Evolutionary conservation across 2,113 vertebrate genomes (phyloP).

Genomic region (Echinops telfairi): DNA sequence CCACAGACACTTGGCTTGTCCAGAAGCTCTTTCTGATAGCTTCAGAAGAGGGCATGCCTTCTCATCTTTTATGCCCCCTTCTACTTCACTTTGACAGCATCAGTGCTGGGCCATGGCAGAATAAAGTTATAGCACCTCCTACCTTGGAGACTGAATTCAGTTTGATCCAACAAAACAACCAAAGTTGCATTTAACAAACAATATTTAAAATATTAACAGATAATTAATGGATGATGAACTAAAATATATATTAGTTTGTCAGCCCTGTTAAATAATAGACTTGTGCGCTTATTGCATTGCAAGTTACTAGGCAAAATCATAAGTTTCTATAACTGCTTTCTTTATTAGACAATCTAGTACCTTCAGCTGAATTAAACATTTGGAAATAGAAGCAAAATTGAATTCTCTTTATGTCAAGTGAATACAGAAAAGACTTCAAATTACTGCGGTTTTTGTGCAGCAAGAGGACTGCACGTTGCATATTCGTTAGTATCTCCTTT

Average conservation of each 20-base stretch:
- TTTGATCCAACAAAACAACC: slow-evolving; percentile 6
- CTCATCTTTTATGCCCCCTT: too few species aligned
- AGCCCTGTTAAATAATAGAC: neutral
- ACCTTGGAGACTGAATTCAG: slow-evolving; percentile 9
- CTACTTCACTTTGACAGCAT: neutral
- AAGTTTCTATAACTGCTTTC: slow-evolving; percentile 5
- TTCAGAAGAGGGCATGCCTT: too few species aligned
- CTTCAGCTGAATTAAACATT: slow-evolving; percentile 42
- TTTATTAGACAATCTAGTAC: slow-evolving; percentile 26
- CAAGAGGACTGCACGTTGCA: neutral
- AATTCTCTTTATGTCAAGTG: slow-evolving; percentile 21
- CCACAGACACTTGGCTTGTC: neutral
- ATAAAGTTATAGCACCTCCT: slow-evolving; percentile 1
- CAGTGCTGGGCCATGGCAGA: neutral
- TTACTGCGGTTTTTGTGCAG: slow-evolving; percentile 30
- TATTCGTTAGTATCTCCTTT: neutral
- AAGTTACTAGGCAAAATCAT: slow-evolving; percentile 31
- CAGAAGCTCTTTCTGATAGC: neutral
- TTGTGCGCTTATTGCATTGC: slow-evolving; percentile 37
- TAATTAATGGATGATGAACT: neutral
- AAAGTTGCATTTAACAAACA: slow-evolving; percentile 27
- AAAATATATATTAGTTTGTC: neutral
- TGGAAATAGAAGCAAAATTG: slow-evolving; percentile 40
- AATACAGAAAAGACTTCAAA: slow-evolving; percentile 35
- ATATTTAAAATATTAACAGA: slow-evolving; percentile 48